phyloP scores from a whole-genome alignment of 2,797 vertebrate species.

The Lepus oiostolus region DNA sequence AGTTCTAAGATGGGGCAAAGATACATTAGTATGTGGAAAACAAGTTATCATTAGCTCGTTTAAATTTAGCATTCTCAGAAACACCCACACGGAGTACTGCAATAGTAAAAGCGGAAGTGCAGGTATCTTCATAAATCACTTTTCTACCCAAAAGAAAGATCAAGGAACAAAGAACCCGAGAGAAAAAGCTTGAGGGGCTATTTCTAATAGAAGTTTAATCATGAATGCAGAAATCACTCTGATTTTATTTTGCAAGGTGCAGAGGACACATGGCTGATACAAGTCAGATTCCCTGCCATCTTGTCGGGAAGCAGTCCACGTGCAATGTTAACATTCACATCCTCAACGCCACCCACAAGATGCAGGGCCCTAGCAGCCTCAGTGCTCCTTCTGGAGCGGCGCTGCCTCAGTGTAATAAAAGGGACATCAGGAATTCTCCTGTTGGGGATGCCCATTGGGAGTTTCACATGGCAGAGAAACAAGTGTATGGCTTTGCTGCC shows the following conservation, averaged over 20 bases:
- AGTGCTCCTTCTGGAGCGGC: not conserved
- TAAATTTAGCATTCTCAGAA: not conserved
- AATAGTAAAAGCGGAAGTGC: not conserved
- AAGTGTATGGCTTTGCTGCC: not conserved
- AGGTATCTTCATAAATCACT: constrained; percentile 37
- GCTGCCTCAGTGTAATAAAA: not conserved
- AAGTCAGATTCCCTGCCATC: not conserved
- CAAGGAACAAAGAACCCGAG: constrained; percentile 34
- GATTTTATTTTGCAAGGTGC: not conserved
- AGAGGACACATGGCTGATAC: not conserved
- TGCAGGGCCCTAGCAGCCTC: too few relatives aligned
- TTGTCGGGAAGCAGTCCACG: not conserved
- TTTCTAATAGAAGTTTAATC: constrained; percentile 51
- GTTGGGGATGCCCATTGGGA: not conserved
- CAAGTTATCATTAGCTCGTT: not conserved
- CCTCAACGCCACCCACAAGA: not conserved
- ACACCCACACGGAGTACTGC: not conserved
- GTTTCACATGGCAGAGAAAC: not conserved
- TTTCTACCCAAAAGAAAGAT: constrained; percentile 49
- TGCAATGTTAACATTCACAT: not conserved
- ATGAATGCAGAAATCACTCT: constrained; percentile 52
- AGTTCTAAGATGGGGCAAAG: not conserved
- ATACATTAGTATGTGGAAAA: not conserved
- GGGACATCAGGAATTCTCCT: not conserved
- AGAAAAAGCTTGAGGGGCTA: constrained; percentile 46